Base-by-base conservation (phyloP, 1,140 invertebrate species). In the Acyrthosiphon pisum region DNA sequence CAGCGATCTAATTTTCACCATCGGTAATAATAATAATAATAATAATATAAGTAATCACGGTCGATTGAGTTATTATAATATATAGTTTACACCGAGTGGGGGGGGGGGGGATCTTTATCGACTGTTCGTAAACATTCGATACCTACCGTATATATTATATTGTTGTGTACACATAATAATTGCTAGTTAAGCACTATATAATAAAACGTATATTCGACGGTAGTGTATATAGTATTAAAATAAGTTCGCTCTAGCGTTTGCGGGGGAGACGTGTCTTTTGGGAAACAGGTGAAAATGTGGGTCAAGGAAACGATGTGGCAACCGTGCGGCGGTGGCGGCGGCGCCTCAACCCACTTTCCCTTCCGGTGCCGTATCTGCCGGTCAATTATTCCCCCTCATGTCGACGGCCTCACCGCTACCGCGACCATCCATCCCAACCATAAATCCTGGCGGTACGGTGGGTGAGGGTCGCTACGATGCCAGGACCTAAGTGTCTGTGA, bases 281-380 rank as follows among this genome's bases (percentile, higher is more conserved):
- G 91, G 81, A 93, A 93, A 48, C 91, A 93, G 91, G 91, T 93
- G 91, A 93, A 93, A 93, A 93, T 84, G 91, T 93, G 91, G 91
- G 91, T 93, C 91, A 93, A 93, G 91, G 91, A 93, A 83, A 84
- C 76, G 91, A 93, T 93, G 91, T 93, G 91, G 91, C 91, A 93
- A 93, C 91, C 76, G 90, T 83, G 91, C 37, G 60, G 60, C 60
- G 60, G 60, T 68, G 30, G 60, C 60, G 30, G 60, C 60, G 60
- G 91, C 91, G 76, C 91, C 81, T 93, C 91, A 93, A 93, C 91
- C 91, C 91, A 93, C 91, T 93, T 93, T 93, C 91, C 91, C 91
- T 93, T 93, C 91, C 91, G 91, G 91, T 93, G 91, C 76, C 48
- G 81, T 86, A 93, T 84, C 50, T 84, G 91, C 44, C 91, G 91